These are phyloP conservation scores for Thereva nobilitata DNA, from an alignment of 2,888 invertebrate genomes.

Conservation along the genomic window DNA sequence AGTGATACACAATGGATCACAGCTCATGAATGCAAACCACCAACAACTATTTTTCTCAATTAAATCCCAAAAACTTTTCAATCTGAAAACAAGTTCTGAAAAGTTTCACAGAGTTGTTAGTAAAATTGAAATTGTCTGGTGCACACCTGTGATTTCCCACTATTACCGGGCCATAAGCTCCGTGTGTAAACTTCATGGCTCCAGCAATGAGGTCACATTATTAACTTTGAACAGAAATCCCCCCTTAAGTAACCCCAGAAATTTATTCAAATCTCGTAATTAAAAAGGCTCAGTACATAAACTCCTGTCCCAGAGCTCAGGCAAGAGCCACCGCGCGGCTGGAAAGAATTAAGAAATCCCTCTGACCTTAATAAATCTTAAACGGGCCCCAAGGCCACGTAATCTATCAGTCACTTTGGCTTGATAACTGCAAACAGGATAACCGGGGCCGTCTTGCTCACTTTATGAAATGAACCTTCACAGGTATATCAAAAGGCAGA, in stretches of 20 bases:
- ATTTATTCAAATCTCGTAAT: not conserved
- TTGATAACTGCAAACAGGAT: slow-evolving; percentile 20
- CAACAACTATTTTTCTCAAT: no score
- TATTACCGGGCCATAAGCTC: no score
- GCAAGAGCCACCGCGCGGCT: slow-evolving; percentile 21
- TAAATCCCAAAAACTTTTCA: no score
- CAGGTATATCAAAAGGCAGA: slow-evolving; percentile 30
- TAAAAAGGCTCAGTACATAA: not conserved
- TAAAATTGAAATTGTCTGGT: no score
- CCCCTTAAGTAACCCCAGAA: no score
- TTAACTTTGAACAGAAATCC: no score
- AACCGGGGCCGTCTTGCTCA: slow-evolving; percentile 11
- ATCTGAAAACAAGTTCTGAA: no score
- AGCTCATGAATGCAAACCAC: no score
- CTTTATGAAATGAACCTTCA: slow-evolving; percentile 30
- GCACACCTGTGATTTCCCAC: no score
- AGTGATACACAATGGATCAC: not conserved
- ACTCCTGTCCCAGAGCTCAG: slow-evolving; percentile 14
- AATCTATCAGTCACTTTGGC: slow-evolving; percentile 33
- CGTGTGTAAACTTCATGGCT: no score
- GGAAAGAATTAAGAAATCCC: slow-evolving; percentile 24
- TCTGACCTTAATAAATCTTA: slow-evolving; percentile 24
- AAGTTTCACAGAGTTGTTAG: no score
- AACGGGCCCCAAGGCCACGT: slow-evolving; percentile 25
- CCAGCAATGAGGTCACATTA: no score